Evolutionary conservation across 2,888 invertebrate species (phyloP), one percentile per base, ranked within the genome.

Genomic region (Gasteruption jaculator): DNA sequence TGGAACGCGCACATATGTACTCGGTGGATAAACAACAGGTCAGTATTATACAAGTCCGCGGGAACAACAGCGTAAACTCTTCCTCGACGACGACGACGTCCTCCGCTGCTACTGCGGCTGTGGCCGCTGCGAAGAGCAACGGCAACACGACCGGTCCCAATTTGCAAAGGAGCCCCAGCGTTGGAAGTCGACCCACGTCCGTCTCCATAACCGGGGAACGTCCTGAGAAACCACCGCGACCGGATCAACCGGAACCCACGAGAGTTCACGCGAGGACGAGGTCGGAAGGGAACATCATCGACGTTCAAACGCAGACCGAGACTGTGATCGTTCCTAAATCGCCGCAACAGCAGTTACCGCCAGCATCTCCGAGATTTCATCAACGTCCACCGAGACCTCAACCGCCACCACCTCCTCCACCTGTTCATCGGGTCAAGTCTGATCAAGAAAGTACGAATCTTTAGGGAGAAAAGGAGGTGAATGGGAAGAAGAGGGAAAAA

Each of bases 21-120:
- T 79, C 79, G 21, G 82, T 85, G 33, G 83, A 85, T 64, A 85
- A 83, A 67, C 85, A 85, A 46, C 85, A 85, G 62, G 83, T 85
- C 45, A 83, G 84, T 38, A 75, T 82, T 56, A 79, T 82, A 41
- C 78, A 79, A 62, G 79, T 81, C 47, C 76, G 76, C 43, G 69
- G 68, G 49, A 63, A 59, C 54, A 53, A 45, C 48, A 47, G 45
- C 43, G n/a, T n/a, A n/a, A n/a, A n/a, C n/a, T n/a, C n/a, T n/a
- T 8, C 7, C 24, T n/a, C n/a, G 7, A 8, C 7, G 24, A 24
- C n/a, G n/a, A 24, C 7, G 29, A 11, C 10, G 12, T 14, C n/a
- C n/a, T n/a, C n/a, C n/a, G n/a, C n/a, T n/a, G n/a, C n/a, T n/a
- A n/a, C 8, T n/a, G 41, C 22, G 35, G 30, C 43, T 41, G 39